Conservation (phyloP, 2,113 vertebrate species). For the Girardinichthys multiradiatus region DNA sequence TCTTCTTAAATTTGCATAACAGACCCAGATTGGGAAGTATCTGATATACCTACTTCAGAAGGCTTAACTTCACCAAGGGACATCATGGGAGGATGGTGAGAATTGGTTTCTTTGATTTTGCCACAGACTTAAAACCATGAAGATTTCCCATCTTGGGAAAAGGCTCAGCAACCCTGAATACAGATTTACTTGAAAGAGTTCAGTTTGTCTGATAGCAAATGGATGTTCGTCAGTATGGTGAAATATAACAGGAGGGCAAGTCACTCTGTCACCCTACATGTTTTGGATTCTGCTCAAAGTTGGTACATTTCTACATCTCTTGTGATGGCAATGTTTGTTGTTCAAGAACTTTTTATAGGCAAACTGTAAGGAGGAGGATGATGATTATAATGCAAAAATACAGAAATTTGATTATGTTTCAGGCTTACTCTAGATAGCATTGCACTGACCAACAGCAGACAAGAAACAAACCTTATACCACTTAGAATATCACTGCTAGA, state of each 20-base stretch:
- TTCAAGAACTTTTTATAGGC: neutral
- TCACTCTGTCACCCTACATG: conserved; percentile 1
- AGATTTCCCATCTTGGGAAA: conserved; percentile 20
- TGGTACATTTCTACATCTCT: conserved; percentile 2
- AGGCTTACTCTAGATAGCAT: conserved; percentile 11
- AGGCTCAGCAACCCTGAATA: neutral
- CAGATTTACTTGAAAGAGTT: conserved; percentile 14
- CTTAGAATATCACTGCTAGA: neutral
- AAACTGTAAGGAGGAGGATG: neutral
- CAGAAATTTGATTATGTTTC: conserved; percentile 7
- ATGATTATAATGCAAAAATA: conserved; percentile 5
- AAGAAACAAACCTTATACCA: conserved; percentile 43
- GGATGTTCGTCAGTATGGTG: conserved; percentile 6
- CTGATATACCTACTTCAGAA: conserved; percentile 37
- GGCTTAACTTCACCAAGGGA: conserved; percentile 34
- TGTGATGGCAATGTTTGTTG: conserved; percentile 11
- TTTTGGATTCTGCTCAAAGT: conserved; percentile 6
- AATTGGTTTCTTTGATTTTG: conserved; percentile 40
- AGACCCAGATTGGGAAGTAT: conserved; percentile 30
- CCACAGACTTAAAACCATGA: conserved; percentile 36
- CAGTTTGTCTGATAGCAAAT: conserved; percentile 25
- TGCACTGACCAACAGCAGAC: conserved; percentile 8
- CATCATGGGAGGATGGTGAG: neutral
- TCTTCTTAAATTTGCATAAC: conserved; percentile 9
- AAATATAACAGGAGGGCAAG: conserved; percentile 20